Evolutionary conservation across 2,888 invertebrate species (phyloP), one percentile per base, ranked within the genome.

Genomic region (Omphaloscelis lunosa): DNA sequence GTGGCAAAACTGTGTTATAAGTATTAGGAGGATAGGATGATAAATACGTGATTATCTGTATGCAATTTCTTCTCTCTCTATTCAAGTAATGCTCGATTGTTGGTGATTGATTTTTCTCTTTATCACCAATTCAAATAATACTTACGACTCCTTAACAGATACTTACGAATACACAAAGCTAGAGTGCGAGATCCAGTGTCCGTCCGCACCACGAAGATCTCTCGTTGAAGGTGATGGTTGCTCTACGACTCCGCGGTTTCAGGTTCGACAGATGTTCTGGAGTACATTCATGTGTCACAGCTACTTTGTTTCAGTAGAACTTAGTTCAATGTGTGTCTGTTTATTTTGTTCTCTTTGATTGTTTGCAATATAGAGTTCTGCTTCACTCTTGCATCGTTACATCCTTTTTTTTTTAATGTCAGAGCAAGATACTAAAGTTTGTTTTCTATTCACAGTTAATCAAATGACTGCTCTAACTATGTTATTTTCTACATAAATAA

Each of bases 121-220:
- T 11, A 17, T 72, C 8, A 53, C 2, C 17, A 23, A 17, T 72
- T 29, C 1, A 23, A 27, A 15, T 48, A 45, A 65, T 79, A 79
- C 82, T 81, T 81, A 81, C 81, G 17, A 65, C 4, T 59, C 11
- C 3, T 75, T 27, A 39, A 12, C 9, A 29, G 8, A 51, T 79
- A 74, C 78, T 81, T 79, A 74, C 78, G 48, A 65, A 7, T 17
- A 15, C 20, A 2, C 17, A 34, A 53, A 45, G 51, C 1, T 0
- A n/a, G 9, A 51, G 9, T 74, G 17, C 27, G 39, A 29, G 15
- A n/a, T 15, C n/a, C 20, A 17, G 17, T 15, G 7, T 65, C 20
- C 1, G 0, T 41, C 34, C 0, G 41, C 34, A 5, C 11, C 12
- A 23, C 3, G 12, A 45, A 34, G 17, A 27, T 48, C 23, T 27